phyloP scores from a whole-genome alignment of 1,140 invertebrate species.

The Episyrphus balteatus region DNA sequence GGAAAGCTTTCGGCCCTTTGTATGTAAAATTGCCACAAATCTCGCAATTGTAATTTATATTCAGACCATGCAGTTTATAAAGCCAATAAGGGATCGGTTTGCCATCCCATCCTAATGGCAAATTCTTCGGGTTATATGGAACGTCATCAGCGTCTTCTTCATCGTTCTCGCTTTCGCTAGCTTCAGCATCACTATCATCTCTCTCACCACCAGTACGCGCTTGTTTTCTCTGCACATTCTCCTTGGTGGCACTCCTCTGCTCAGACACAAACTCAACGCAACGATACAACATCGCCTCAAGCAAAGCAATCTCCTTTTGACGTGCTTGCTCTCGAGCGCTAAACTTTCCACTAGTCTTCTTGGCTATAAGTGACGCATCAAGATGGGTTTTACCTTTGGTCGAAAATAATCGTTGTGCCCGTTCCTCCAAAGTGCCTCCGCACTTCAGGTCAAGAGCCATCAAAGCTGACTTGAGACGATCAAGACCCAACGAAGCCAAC shows the following conservation, averaged over 20 bases:
- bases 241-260: conserved; percentile 83
- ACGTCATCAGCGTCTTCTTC: conserved; percentile 88
- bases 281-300: conserved; percentile 85
- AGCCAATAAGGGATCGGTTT: conserved; percentile 99
- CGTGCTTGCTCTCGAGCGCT: conserved; percentile 61
- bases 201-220: conserved; percentile 90
- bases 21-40: conserved; percentile 99
- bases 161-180: conserved; percentile 77
- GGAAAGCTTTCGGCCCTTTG: conserved; percentile 99
- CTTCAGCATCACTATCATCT: conserved; percentile 86
- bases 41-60: conserved; percentile 98
- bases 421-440: conserved; percentile 93
- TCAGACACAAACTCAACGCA: conserved; percentile 71
- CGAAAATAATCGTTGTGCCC: conserved; percentile 88
- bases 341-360: conserved; percentile 53
- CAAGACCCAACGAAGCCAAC: conserved; percentile 87
- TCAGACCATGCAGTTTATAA: conserved; percentile 97
- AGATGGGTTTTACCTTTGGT: conserved; percentile 90
- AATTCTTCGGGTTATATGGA: conserved; percentile 98
- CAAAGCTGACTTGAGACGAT: conserved; percentile 93
- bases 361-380: conserved; percentile 83
- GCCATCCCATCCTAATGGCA: conserved; percentile 98
- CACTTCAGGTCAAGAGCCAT: conserved; percentile 97
- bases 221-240: conserved; percentile 97
- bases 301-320: conserved; percentile 67